phyloP scores from a whole-genome alignment of 2,113 vertebrate genomes.

The Phaetusa simplex region DNA sequence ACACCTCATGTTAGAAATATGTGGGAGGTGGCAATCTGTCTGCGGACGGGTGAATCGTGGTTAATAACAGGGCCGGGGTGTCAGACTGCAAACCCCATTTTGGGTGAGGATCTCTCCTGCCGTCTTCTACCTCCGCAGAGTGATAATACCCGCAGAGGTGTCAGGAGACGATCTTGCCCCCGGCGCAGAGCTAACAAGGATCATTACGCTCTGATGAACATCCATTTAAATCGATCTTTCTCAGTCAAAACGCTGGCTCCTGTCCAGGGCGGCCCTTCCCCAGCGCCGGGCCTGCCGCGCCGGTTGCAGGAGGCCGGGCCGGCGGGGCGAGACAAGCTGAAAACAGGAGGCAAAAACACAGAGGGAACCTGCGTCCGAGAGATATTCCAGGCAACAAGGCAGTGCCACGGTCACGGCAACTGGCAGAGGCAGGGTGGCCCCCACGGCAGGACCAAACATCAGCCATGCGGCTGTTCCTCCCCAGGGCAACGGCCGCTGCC shows the following conservation, averaged over 20 bases:
- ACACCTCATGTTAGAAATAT: neutral
- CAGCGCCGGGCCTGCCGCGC: fast-evolving
- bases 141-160: neutral
- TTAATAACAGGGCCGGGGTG: neutral
- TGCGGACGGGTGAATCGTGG: neutral
- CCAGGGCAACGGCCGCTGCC: neutral
- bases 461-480: neutral
- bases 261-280: neutral
- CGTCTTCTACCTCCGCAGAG: neutral
- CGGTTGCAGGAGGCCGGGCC: neutral
- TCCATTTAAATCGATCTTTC: constrained; percentile 27
- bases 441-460: neutral
- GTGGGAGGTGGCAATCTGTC: neutral
- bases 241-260: neutral
- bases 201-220: constrained; percentile 56
- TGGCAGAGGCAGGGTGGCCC: neutral
- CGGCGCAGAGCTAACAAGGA: neutral
- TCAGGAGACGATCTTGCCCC: neutral
- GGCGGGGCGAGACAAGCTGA: neutral
- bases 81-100: neutral
- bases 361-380: neutral
- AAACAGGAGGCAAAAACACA: neutral
- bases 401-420: fast-evolving
- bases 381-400: neutral
- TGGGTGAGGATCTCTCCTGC: neutral